Base-by-base conservation (phyloP, 2,888 invertebrate genomes). In the Cerceris rybyensis region DNA sequence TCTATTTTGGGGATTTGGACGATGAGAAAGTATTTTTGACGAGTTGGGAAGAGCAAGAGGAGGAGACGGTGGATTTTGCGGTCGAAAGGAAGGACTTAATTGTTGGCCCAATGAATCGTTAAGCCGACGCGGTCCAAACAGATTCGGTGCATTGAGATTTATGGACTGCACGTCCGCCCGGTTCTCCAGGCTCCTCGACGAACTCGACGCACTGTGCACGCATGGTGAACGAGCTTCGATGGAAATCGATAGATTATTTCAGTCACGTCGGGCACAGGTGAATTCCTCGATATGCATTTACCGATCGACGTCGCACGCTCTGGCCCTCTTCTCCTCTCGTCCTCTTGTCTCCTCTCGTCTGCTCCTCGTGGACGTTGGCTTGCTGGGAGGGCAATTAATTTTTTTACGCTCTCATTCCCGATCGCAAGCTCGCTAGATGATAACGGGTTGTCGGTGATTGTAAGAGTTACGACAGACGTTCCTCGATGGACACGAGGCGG, bases 131-230 rank as follows among this genome's bases (percentile, higher is more conserved):
- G 65, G 73, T 17, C 79, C 73, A 76, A 67, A 58, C 80, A 66
- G 74, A 76, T 81, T 76, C 70, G 76, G 72, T 69, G 76, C 78
- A 80, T 78, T 80, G 70, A 82, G 78, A 84, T 83, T 84, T 83
- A 81, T 76, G 76, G 66, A 75, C 81, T 13, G 55, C 69, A 69
- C 70, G 66, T 82, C 78, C 78, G 78, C 73, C 77, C 6, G 70
- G 52, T 77, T 70, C 79, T 68, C 67, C 57, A 75, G 28, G 42
- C 57, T 57, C 46, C 28, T 28, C 6, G 50, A 46, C 50, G 66
- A 55, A 57, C 57, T 11, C 11, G n/a, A 7, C 16, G 8, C 69
- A 9, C 7, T 11, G 52, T 7, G 13, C 42, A 16, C 11, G 57
- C 39, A 16, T 9, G 50, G 16, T 28, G 64, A 13, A 43, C 17